phyloP scores from a whole-genome alignment of 2,113 vertebrate species.

The Cololabis saira region DNA sequence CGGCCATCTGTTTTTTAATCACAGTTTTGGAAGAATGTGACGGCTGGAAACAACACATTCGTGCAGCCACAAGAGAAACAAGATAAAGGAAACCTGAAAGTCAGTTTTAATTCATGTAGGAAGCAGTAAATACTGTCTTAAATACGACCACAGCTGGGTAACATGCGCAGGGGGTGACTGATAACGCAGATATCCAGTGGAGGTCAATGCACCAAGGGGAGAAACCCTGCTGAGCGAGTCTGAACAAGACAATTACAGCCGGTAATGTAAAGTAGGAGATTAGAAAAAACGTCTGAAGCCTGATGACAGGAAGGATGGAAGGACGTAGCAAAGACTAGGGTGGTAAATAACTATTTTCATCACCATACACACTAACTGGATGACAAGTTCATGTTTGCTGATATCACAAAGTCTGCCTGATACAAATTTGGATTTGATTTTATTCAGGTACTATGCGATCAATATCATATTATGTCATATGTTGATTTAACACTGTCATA shows the following conservation, averaged over 20 bases:
- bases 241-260: conserved; percentile 30
- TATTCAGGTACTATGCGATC: too few species aligned
- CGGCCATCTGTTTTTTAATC: conserved; percentile 20
- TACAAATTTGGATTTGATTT: too few species aligned
- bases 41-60: neutral
- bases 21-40: neutral
- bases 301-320: neutral
- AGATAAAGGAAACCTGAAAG: neutral
- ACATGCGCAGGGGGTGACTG: conserved; percentile 8
- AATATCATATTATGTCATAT: too few species aligned
- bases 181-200: conserved; percentile 9
- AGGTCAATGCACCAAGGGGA: conserved; percentile 9
- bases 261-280: neutral
- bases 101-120: neutral
- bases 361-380: too few species aligned
- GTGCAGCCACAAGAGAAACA: neutral
- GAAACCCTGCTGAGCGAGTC: neutral
- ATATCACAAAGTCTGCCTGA: too few species aligned
- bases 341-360: too few species aligned
- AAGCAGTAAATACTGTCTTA: neutral
- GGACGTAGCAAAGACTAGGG: neutral
- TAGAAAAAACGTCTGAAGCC: neutral
- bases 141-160: neutral
- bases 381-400: too few species aligned
- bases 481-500: too few species aligned